A percentile compares a stretch with the other conserved stretches of the same genome.
Conservation (phyloP, 2,888 invertebrate species). For the Agrochola lota region DNA sequence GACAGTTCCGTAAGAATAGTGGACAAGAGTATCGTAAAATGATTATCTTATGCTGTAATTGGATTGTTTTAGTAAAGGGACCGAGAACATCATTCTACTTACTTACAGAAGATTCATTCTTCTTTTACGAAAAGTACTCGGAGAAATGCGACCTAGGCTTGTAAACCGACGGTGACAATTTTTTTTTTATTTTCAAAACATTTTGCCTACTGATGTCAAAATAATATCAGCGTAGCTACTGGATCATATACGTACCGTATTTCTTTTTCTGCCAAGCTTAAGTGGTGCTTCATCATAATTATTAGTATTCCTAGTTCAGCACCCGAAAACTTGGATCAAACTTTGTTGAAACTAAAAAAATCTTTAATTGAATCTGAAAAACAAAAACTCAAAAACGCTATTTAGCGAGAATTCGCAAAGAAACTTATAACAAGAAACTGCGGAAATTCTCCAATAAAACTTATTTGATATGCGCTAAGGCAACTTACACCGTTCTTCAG, state of each 20-base stretch:
- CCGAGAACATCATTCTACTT: no score
- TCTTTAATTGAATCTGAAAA: constrained; percentile 24
- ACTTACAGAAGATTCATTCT: no score
- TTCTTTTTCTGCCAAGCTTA: background rate
- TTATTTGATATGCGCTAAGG: constrained; percentile 48
- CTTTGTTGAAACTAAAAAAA: background rate
- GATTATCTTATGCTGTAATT: background rate
- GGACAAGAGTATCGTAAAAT: background rate
- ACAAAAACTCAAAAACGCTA: constrained; percentile 30
- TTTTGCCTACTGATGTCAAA: background rate
- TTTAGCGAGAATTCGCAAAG: constrained; percentile 39
- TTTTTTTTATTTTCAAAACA: background rate
- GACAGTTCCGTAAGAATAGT: background rate
- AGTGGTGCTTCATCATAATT: background rate
- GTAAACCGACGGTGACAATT: background rate
- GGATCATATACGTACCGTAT: background rate
- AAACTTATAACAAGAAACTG: constrained; percentile 51
- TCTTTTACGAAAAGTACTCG: background rate
- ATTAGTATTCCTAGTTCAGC: background rate
- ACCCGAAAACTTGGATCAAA: background rate
- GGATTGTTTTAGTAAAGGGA: background rate
- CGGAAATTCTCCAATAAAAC: constrained; percentile 47
- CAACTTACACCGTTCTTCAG: constrained; percentile 26
- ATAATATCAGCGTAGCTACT: background rate
- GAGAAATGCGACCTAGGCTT: background rate